Percentiles rank a stretch among this genome's conserved stretches.
phyloP scores from a whole-genome alignment of 2,113 vertebrate species.

The Microtus pennsylvanicus region DNA sequence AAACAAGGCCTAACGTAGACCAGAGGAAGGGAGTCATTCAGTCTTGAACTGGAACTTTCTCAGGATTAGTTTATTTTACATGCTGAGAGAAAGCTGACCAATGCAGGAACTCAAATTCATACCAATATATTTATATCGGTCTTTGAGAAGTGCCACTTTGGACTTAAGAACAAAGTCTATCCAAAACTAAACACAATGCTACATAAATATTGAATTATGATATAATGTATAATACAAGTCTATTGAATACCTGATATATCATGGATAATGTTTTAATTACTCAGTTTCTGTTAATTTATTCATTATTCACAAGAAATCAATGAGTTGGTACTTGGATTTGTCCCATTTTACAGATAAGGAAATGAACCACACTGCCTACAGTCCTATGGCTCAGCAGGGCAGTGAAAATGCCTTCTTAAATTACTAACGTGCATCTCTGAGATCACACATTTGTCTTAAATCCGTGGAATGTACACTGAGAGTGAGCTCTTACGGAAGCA shows the following conservation, averaged over 20 bases:
- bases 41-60: background rate
- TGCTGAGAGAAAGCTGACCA: background rate
- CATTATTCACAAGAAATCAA: background rate
- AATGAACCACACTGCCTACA: background rate
- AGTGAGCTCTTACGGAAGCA: background rate
- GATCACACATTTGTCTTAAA: background rate
- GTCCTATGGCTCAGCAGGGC: background rate
- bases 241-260: background rate
- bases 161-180: background rate
- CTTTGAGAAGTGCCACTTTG: background rate
- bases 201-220: background rate
- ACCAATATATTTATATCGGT: background rate
- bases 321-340: background rate
- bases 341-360: background rate
- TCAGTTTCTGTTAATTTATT: background rate
- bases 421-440: background rate
- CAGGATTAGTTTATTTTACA: background rate
- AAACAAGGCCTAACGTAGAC: background rate
- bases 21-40: background rate
- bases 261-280: background rate
- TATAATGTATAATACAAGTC: background rate
- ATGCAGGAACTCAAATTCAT: background rate
- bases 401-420: background rate
- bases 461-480: background rate
- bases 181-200: background rate